Conservation (phyloP, 1,140 invertebrate species). For the Capitella teleta region DNA sequence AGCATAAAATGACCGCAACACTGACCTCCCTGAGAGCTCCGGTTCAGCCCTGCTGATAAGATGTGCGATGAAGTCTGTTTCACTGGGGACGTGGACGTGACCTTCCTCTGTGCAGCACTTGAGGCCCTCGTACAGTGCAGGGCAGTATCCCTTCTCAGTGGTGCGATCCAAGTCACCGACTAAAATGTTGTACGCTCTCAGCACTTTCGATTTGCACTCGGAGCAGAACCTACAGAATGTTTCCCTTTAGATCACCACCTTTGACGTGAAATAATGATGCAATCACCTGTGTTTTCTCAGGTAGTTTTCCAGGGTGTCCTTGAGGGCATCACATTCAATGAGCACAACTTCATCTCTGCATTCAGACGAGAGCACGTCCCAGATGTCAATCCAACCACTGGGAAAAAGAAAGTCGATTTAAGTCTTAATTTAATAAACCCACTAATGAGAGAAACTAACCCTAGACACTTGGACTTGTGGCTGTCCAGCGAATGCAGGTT, state of each 20-base stretch:
- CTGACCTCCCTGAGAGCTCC: conserved; percentile 36
- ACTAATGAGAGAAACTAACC: too few species aligned
- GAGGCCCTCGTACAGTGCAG: conserved; percentile 71
- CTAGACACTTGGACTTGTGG: conserved; percentile 54
- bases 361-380: conserved; percentile 72
- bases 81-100: conserved; percentile 73
- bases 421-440: too few species aligned
- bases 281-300: conserved; percentile 70
- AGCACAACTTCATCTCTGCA: conserved; percentile 75
- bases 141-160: conserved; percentile 79
- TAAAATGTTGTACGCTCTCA: conserved; percentile 72
- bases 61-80: conserved; percentile 73
- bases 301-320: conserved; percentile 75
- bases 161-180: conserved; percentile 68
- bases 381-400: conserved; percentile 47
- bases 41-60: conserved; percentile 80
- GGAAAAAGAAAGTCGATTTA: neutral
- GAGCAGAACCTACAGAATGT: conserved; percentile 73
- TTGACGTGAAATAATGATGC: too few species aligned
- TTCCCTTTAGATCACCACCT: too few species aligned
- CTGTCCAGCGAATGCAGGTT: conserved; percentile 75
- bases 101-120: conserved; percentile 70
- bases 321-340: conserved; percentile 67
- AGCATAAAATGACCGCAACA: neutral
- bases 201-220: conserved; percentile 81